Percentiles rank a stretch among this genome's conserved stretches.
phyloP scores from a whole-genome alignment of 2,888 invertebrate species.

The Endotricha flammealis region DNA sequence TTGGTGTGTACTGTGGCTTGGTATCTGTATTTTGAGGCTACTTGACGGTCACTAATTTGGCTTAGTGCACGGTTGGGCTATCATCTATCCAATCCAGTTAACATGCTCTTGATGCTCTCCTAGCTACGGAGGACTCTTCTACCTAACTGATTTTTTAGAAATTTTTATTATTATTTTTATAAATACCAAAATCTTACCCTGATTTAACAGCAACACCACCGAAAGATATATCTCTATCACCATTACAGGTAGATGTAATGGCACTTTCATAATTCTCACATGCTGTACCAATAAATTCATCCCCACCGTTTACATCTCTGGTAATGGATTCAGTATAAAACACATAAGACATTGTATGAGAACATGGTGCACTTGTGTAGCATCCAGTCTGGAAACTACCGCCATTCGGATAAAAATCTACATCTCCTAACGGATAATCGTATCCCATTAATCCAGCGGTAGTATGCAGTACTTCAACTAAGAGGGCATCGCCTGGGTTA shows the following conservation, averaged over 20 bases:
- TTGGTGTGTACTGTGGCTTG: too few relatives aligned
- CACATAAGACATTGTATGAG: constrained; percentile 43
- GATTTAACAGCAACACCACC: constrained; percentile 45
- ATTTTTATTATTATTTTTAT: too few relatives aligned
- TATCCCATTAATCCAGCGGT: constrained; percentile 53
- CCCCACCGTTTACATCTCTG: constrained; percentile 27
- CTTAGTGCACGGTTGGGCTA: too few relatives aligned
- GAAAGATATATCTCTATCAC: constrained; percentile 39
- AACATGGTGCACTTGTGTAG: constrained; percentile 37
- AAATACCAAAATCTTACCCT: constrained; percentile 45
- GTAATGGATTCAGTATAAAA: constrained; percentile 59
- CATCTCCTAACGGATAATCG: constrained; percentile 53
- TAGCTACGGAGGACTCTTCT: too few relatives aligned
- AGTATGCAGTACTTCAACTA: constrained; percentile 63
- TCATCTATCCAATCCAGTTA: too few relatives aligned
- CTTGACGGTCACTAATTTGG: too few relatives aligned
- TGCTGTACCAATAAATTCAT: constrained; percentile 48
- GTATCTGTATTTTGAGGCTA: too few relatives aligned
- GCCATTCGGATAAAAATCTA: constrained; percentile 67
- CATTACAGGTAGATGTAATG: constrained; percentile 34
- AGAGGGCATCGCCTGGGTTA: constrained; percentile 38
- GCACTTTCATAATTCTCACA: constrained; percentile 50
- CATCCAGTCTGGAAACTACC: constrained; percentile 54
- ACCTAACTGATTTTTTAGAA: too few relatives aligned
- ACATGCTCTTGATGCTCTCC: too few relatives aligned